phyloP scores from a whole-genome alignment of 2,888 invertebrate species.

The Heteromyza rotundicornis region DNA sequence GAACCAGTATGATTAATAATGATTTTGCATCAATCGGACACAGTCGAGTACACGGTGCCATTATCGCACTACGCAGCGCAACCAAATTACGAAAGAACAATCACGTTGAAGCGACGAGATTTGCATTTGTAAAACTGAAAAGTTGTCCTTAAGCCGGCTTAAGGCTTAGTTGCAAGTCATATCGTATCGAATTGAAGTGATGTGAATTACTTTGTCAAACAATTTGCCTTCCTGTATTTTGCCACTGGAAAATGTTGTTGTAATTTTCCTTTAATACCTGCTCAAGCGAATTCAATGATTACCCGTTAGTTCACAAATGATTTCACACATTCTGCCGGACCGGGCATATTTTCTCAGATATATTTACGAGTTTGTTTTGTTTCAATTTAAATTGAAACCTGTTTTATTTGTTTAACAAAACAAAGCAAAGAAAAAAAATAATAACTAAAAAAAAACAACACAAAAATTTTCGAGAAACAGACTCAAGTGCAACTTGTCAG shows the following conservation, averaged over 20 bases:
- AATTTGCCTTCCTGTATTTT: background rate
- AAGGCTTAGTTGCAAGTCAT: background rate
- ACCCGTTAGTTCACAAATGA: background rate
- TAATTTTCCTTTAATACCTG: background rate
- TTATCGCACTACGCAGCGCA: too few species aligned
- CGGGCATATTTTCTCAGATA: too few species aligned
- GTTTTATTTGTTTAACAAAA: background rate
- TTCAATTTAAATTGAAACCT: background rate
- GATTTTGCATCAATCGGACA: background rate
- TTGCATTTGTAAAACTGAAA: slow-evolving; percentile 7
- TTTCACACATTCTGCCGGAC: background rate
- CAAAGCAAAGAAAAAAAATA: too few species aligned
- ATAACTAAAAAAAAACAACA: too few species aligned
- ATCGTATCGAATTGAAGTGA: too few species aligned
- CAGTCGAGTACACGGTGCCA: background rate
- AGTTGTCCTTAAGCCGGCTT: background rate
- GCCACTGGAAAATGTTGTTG: background rate
- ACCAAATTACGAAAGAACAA: too few species aligned
- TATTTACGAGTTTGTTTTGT: too few species aligned
- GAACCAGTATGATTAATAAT: slow-evolving; percentile 1
- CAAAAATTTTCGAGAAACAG: background rate
- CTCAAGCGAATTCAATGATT: background rate
- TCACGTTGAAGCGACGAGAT: too few species aligned
- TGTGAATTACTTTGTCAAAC: background rate
- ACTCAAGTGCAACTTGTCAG: background rate